Base-by-base conservation (phyloP, 2,888 invertebrate species). In the Antheraea assamensis region DNA sequence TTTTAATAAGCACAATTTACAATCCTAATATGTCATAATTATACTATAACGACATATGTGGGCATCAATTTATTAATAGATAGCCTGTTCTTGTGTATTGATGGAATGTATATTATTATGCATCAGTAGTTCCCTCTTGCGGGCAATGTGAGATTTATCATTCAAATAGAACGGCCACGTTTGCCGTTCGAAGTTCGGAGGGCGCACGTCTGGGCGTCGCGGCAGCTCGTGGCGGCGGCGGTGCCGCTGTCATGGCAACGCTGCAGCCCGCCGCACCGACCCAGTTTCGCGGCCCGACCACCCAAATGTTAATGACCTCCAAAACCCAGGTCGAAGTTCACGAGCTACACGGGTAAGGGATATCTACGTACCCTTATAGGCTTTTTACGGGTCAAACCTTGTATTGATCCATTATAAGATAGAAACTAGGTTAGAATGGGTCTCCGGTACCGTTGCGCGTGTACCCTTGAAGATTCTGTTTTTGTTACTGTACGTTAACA, bases 271-370 rank as follows among this genome's bases (percentile, higher is more conserved):
- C 80, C 86, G 83, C 68, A 35, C 85, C 90, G 93, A 92, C 93
- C 93, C 81, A 93, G 86, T 92, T 91, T 80, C 84, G 83, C 84
- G 87, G 81, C 89, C 90, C 87, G 85, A 85, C 87, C 88, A 88
- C 89, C 90, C 90, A 94, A 94, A 94, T 94, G 94, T 94, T 94
- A 94, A 94, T 94, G 94, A 94, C 94, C 94, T 94, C 94, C 92
- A 94, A 94, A 93, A 91, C 90, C 92, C 91, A 89, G 94, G 94
- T 93, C 94, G 93, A 94, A 94, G 94, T 94, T 94, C 94, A 94
- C 89, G 89, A 84, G 86, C 84, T 92, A 92, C 94, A 93, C 94
- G 94, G 87, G 94, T 88, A 90, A 89, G 84, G 89, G 88, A 90
- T 90, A 84, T 85, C 86, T 85, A 88, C 85, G 85, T 88, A 88